phyloP scores from a whole-genome alignment of 2,797 vertebrate species.

The Molothrus aeneus region DNA sequence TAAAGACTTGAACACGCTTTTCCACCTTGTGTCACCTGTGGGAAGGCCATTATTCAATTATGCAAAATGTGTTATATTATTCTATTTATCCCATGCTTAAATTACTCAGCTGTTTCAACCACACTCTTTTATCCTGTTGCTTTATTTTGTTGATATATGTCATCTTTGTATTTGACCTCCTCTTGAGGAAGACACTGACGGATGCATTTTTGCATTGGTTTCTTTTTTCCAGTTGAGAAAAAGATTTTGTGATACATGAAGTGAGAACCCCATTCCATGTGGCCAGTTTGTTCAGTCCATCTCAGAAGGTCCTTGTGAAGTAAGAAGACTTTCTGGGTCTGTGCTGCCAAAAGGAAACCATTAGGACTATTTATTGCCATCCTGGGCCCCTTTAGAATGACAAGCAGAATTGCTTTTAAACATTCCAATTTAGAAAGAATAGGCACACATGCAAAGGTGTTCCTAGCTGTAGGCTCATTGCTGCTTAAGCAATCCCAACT shows the following conservation, averaged over 20 bases:
- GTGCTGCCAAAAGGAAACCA: not conserved
- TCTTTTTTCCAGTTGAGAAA: not conserved
- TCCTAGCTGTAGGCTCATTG: not conserved
- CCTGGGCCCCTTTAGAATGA: not conserved
- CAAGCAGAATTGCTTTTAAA: not conserved
- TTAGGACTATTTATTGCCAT: not conserved
- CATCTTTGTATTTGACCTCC: not conserved
- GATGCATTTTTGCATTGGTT: not conserved
- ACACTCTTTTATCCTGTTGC: not conserved
- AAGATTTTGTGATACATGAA: not conserved
- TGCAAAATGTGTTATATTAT: not conserved
- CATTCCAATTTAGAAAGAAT: not conserved
- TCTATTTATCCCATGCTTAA: not conserved
- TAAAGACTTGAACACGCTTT: not conserved
- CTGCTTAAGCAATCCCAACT: not conserved
- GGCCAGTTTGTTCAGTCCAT: not conserved
- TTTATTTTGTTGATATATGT: not conserved
- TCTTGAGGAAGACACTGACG: not conserved
- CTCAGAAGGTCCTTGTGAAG: not conserved
- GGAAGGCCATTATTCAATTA: not conserved
- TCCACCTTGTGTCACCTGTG: not conserved
- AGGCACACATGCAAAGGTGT: not conserved
- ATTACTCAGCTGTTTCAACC: not conserved
- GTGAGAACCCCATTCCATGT: not conserved
- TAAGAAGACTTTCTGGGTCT: not conserved